phyloP scores from a whole-genome alignment of 2,113 vertebrate species.

The Chlamydotis undulata region DNA sequence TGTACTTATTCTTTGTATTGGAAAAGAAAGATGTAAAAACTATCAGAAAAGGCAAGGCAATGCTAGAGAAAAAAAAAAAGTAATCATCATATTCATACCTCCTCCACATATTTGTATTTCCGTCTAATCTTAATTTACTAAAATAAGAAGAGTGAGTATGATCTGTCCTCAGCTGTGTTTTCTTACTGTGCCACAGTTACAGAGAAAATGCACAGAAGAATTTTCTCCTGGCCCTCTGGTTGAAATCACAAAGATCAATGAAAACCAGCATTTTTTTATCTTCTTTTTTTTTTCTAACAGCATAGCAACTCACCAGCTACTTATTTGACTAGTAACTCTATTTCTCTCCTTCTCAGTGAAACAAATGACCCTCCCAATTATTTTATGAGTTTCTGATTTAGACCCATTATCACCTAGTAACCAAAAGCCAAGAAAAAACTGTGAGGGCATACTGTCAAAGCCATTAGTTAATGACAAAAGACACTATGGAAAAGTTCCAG shows the following conservation, averaged over 20 bases:
- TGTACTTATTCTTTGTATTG: neutral
- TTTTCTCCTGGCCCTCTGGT: neutral
- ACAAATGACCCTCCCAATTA: neutral
- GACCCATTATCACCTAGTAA: neutral
- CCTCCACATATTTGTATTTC: neutral
- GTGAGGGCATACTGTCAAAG: neutral
- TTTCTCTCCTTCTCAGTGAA: neutral
- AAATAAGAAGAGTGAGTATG: neutral
- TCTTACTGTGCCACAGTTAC: neutral
- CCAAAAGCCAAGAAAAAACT: neutral
- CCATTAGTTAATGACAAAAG: neutral
- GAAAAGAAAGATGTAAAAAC: neutral
- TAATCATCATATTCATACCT: neutral
- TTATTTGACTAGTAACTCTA: neutral
- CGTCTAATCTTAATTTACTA: neutral
- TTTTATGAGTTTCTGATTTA: neutral
- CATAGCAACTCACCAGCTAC: neutral
- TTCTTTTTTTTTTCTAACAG: neutral
- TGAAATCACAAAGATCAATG: neutral
- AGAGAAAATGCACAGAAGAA: neutral
- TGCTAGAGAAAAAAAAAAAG: neutral
- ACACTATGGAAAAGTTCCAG: neutral
- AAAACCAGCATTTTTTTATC: neutral
- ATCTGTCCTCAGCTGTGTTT: neutral
- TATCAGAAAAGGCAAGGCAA: neutral